Base-by-base conservation (phyloP, 2,797 vertebrate species). In the Choloepus didactylus region DNA sequence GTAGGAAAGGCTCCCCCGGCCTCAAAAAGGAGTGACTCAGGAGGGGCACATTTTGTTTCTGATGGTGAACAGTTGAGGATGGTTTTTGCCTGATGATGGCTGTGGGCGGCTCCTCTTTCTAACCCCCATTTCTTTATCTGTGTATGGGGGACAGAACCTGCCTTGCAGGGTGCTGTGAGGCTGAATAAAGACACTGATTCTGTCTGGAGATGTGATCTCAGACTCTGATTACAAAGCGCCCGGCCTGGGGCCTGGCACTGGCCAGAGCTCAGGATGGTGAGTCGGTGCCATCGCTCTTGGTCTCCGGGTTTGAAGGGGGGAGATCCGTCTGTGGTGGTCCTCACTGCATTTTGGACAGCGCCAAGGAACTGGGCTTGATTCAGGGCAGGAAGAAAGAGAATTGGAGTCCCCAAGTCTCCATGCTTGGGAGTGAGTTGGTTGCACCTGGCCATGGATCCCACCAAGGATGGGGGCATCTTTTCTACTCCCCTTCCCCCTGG, bases 141-240 rank as follows among this genome's bases (percentile, higher is more conserved):
- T 54, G 18, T n/a, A 23, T 16, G 44, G 27, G 41, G 27, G 12
- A 59, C 9, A 3, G 41, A 6, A 6, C 21, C 15, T 31, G 44
- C 10, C 9, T 83, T 59, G 0, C 1, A 3, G 62, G 27, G 27
- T 25, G 35, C 21, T 5, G 23, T 5, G 46, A 69, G 10, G 23
- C 15, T 31, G 49, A 49, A 25, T 6, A 15, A 3, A 10, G 25
- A 38, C 19, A 6, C 1, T 0, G 15, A 9, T 1, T 5, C 9
- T 15, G 46, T 9, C 49, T 49, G 49, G 9, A 49, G 49, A 49
- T 49, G 12, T 11, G 12, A 49, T 12, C 49, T 9, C 5, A 49
- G 25, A 38, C 19, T 6, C 1, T 0, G 15, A 11, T 1, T 5
- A 9, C 11, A 46, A 6, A 31, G 38, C 4, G 0, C 35, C 1